Conservation (phyloP, 2,888 invertebrate genomes). For the Clistopyga incitator region DNA sequence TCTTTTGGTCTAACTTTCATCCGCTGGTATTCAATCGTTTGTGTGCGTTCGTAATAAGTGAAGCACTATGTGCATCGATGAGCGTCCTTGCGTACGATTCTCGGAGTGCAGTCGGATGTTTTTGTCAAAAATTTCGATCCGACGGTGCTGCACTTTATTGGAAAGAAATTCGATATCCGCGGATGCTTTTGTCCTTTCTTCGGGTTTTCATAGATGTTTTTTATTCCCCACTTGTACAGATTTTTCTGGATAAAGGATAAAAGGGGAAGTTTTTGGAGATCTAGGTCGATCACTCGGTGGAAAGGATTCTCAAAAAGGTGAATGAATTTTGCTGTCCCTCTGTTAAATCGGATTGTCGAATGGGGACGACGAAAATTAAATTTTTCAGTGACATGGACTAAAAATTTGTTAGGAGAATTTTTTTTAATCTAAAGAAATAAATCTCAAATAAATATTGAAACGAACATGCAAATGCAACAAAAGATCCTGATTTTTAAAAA, state of each 20-base stretch:
- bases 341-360: neutral
- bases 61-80: conserved; percentile 22
- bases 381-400: too few species aligned
- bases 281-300: conserved; percentile 16
- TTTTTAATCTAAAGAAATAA: too few species aligned
- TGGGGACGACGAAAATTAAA: neutral
- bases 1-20: conserved; percentile 16
- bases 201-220: conserved; percentile 22
- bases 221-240: neutral
- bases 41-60: conserved; percentile 41
- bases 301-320: conserved; percentile 32
- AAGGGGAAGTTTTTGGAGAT: conserved; percentile 36
- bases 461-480: too few species aligned
- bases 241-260: conserved; percentile 6
- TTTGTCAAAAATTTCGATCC: conserved; percentile 34
- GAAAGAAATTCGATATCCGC: conserved; percentile 51
- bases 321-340: neutral
- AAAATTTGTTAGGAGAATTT: too few species aligned
- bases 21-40: conserved; percentile 50
- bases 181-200: conserved; percentile 19
- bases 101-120: neutral
- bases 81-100: conserved; percentile 16
- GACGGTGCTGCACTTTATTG: conserved; percentile 30
- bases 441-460: too few species aligned
- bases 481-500: neutral